Percentiles rank a stretch among this genome's conserved stretches.
phyloP scores from a whole-genome alignment of 1,140 invertebrate species.

The Trichogramma pretiosum region DNA sequence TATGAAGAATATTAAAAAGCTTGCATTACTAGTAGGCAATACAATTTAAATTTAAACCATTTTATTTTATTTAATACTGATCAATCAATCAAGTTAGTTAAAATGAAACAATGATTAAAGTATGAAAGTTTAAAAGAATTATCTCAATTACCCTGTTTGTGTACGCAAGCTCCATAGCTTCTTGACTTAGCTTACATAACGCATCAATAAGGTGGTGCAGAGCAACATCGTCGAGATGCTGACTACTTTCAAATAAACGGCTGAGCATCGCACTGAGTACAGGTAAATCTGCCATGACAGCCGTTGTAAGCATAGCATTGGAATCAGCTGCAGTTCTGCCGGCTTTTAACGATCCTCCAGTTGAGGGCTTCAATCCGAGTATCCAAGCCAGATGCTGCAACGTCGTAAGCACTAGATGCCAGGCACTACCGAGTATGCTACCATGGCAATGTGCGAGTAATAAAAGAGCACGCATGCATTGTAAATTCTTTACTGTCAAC shows the following conservation, averaged over 20 bases:
- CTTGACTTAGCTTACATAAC: slow-evolving; percentile 88
- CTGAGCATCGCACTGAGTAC: slow-evolving; percentile 88
- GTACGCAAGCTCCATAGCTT: slow-evolving; percentile 95
- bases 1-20: slow-evolving; percentile 35
- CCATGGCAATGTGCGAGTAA: slow-evolving; percentile 87
- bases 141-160: slow-evolving; percentile 67
- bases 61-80: no score
- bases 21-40: neutral
- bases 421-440: slow-evolving; percentile 81
- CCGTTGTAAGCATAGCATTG: slow-evolving; percentile 89
- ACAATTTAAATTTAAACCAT: neutral
- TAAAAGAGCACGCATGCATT: slow-evolving; percentile 87
- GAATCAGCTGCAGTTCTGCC: slow-evolving; percentile 63
- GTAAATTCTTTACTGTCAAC: slow-evolving; percentile 94
- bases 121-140: slow-evolving; percentile 3
- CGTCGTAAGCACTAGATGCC: slow-evolving; percentile 92
- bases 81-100: no score
- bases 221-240: slow-evolving; percentile 87
- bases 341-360: slow-evolving; percentile 83
- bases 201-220: slow-evolving; percentile 95
- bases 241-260: slow-evolving; percentile 87
- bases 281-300: slow-evolving; percentile 91
- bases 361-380: slow-evolving; percentile 87
- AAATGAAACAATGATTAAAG: slow-evolving; percentile 4
- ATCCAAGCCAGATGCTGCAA: slow-evolving; percentile 97